Base-by-base conservation (phyloP, 2,888 invertebrate species). In the Acanthosepion esculentum region DNA sequence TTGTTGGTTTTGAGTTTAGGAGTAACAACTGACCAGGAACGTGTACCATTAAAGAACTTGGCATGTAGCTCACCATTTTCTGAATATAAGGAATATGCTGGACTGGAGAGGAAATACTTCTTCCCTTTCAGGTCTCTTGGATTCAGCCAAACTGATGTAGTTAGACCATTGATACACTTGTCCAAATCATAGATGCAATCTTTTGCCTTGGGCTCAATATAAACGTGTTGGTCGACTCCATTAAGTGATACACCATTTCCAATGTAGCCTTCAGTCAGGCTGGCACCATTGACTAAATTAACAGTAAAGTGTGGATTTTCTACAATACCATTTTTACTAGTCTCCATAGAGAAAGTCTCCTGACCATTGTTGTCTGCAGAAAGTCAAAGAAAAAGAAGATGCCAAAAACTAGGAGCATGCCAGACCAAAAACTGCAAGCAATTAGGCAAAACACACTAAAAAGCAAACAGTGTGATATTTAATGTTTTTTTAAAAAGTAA, bases 341-440 rank as follows among this genome's bases (percentile, higher is more conserved):
- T 96, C 95, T 97, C 97, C 96, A 97, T 96, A 95, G 97, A 96
- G 96, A 97, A 97, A 95, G 96, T 95, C 96, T 97, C 96, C 95
- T 97, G 96, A 64, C 96, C 96, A 95, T 97, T 96, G 94, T 96
- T 96, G 95, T 96, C 97, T 97, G 97, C 95, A 50, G 95, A 95
- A 95, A 94, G 95, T 94, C 94, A 93, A 95, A 95, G 94, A 94
- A 50, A 94, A 48, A 78, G 33, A 78, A 78, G 33, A 18, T 33
- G n/a, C n/a, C 78, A 10, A 78, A 78, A 78, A 78, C 59, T 48
- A 59, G 94, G 48, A 55, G 55, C 48, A 94, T 55, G 55, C 48
- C 48, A 48, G 59, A 59, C 94, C 48, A 48, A 50, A 53, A 64
- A 50, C 5, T 91, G 48, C 59, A 78, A 78, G 78, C 78, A 78